Evolutionary conservation across 1,140 invertebrate species (phyloP).

Genomic region (Temnothorax nylanderi): DNA sequence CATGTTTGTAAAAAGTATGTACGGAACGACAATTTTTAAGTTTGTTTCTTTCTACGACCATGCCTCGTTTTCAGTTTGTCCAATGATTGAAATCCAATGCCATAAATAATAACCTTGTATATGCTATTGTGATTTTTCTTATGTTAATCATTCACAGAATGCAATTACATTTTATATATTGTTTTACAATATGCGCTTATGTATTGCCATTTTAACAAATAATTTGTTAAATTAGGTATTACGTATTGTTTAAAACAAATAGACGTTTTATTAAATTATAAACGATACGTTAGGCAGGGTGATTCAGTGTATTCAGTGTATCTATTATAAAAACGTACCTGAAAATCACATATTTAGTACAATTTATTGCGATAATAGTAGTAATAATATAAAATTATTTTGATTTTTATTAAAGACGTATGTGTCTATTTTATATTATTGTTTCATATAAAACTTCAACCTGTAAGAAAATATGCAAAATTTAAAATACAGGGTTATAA

Average conservation of each 20-base stretch:
- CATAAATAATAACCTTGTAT: constrained; percentile 5
- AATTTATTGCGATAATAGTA: constrained; percentile 6
- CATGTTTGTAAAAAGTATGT: constrained; percentile 9
- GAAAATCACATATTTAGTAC: neutral
- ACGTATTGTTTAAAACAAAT: constrained; percentile 4
- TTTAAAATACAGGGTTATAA: neutral
- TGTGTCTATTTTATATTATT: constrained; percentile 9
- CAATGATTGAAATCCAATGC: neutral
- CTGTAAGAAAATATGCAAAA: neutral
- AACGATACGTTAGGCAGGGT: neutral
- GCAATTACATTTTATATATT: constrained; percentile 30
- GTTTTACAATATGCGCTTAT: neutral
- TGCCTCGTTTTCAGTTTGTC: constrained; percentile 1
- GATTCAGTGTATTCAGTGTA: neutral
- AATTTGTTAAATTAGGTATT: constrained; percentile 12
- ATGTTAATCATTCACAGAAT: neutral
- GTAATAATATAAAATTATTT: neutral
- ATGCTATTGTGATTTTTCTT: neutral
- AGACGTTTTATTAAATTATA: neutral
- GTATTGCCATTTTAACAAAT: neutral
- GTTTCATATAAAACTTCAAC: neutral
- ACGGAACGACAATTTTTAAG: neutral
- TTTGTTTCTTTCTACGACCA: constrained; percentile 3
- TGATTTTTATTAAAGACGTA: neutral
- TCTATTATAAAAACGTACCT: neutral